A percentile compares a stretch with the other conserved stretches of the same genome.
Conservation (phyloP, 2,888 invertebrate species). For the Druceiella hillmani region DNA sequence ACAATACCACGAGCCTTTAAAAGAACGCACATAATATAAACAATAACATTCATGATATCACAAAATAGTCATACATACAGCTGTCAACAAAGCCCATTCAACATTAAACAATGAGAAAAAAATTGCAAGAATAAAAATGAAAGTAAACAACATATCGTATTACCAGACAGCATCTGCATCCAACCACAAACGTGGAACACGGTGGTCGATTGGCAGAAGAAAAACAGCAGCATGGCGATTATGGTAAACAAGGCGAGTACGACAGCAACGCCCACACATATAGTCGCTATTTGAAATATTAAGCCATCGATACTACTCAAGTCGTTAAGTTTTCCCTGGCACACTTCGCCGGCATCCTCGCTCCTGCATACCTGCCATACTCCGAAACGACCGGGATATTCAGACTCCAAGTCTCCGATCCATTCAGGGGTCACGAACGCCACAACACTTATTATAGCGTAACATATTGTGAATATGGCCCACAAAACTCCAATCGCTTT, state of each 20-base stretch:
- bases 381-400: slow-evolving; percentile 88
- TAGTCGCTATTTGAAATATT: slow-evolving; percentile 82
- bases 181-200: slow-evolving; percentile 93
- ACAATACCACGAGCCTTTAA: too few relatives aligned
- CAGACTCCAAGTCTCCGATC: slow-evolving; percentile 80
- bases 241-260: slow-evolving; percentile 81
- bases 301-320: slow-evolving; percentile 76
- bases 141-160: too few relatives aligned
- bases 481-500: slow-evolving; percentile 95
- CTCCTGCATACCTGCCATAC: slow-evolving; percentile 84
- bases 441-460: slow-evolving; percentile 91
- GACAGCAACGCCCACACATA: slow-evolving; percentile 83
- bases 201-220: slow-evolving; percentile 86
- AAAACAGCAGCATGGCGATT: slow-evolving; percentile 84
- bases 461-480: slow-evolving; percentile 97
- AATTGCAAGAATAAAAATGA: too few relatives aligned
- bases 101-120: too few relatives aligned
- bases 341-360: slow-evolving; percentile 73
- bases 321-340: slow-evolving; percentile 79
- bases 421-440: slow-evolving; percentile 94
- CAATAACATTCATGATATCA: too few relatives aligned
- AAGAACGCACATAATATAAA: too few relatives aligned
- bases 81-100: too few relatives aligned
- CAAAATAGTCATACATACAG: too few relatives aligned
- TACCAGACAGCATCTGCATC: slow-evolving; percentile 94